These are phyloP conservation scores for Scaptomyza pallida DNA, from an alignment of 1,140 invertebrate genomes.

Conservation along the genomic window DNA sequence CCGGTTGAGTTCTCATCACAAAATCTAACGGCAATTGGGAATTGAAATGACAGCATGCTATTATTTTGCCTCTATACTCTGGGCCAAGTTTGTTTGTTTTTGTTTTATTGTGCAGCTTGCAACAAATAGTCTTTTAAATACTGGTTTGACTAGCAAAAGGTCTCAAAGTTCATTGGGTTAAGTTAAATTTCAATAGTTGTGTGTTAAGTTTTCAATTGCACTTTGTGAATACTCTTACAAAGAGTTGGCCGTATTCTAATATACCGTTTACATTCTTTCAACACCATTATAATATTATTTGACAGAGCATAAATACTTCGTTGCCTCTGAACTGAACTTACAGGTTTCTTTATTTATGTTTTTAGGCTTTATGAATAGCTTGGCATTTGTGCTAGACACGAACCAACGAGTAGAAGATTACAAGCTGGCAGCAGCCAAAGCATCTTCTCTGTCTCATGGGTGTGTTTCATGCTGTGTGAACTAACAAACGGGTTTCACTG, in stretches of 20 bases:
- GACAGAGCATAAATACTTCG: constrained; percentile 34
- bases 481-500: constrained; percentile 58
- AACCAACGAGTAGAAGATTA: constrained; percentile 10
- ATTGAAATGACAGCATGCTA: constrained; percentile 1
- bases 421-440: constrained; percentile 1
- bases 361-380: constrained; percentile 37
- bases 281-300: neutral
- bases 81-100: neutral
- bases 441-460: constrained; percentile 53
- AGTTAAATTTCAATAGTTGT: neutral
- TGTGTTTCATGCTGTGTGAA: constrained; percentile 53
- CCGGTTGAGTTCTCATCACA: constrained; percentile 1
- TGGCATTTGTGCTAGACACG: constrained; percentile 43
- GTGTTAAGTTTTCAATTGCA: too few relatives aligned
- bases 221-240: neutral
- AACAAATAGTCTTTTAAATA: neutral
- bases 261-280: neutral
- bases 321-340: constrained; percentile 28
- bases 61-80: neutral
- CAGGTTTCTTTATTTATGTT: constrained; percentile 16
- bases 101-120: constrained; percentile 6
- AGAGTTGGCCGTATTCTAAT: neutral
- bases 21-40: constrained; percentile 11
- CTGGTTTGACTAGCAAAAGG: neutral
- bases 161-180: neutral